phyloP scores from a whole-genome alignment of 2,888 invertebrate species.

The Brassicogethes aeneus region DNA sequence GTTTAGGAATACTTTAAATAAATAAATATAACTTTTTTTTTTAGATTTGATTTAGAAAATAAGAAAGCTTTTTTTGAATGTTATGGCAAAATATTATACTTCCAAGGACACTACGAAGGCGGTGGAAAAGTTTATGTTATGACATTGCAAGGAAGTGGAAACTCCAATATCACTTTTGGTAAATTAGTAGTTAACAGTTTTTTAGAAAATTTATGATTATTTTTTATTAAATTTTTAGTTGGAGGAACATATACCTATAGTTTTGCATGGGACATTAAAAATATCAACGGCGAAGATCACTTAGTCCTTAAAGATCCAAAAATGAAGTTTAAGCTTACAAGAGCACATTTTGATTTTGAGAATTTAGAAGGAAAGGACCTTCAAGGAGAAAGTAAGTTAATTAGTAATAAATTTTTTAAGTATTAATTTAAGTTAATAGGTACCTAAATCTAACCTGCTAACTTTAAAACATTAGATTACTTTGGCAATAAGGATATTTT shows the following conservation, averaged over 20 bases:
- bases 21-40: neutral
- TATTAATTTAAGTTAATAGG: too few species aligned
- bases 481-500: too few species aligned
- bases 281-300: neutral
- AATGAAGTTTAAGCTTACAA: neutral
- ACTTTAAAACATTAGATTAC: too few species aligned
- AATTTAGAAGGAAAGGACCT: neutral
- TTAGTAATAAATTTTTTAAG: neutral
- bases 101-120: slow-evolving; percentile 8
- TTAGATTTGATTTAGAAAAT: slow-evolving; percentile 1
- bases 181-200: too few species aligned
- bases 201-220: too few species aligned
- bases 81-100: neutral
- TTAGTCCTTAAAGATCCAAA: neutral
- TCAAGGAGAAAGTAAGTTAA: neutral
- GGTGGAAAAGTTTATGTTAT: slow-evolving; percentile 12
- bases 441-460: too few species aligned
- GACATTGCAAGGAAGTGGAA: slow-evolving; percentile 12
- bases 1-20: too few species aligned
- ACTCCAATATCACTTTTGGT: slow-evolving; percentile 12
- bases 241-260: neutral
- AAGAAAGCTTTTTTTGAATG: neutral
- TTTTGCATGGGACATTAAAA: neutral
- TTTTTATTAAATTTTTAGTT: slow-evolving; percentile 1
- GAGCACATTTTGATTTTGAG: neutral